A percentile compares a stretch with the other conserved stretches of the same genome.
phyloP scores from a whole-genome alignment of 2,888 invertebrate species.

The Aelia acuminata region DNA sequence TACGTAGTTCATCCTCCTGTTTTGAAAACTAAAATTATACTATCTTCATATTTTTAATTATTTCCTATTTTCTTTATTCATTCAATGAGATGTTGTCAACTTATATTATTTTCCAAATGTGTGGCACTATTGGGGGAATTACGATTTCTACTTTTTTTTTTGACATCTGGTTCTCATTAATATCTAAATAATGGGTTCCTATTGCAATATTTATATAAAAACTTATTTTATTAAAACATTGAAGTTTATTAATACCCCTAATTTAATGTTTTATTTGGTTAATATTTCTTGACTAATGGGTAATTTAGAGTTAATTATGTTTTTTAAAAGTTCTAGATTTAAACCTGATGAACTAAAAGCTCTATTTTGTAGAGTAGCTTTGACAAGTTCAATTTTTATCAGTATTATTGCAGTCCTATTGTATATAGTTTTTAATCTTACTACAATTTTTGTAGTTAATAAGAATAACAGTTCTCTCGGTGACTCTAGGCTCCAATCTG shows the following conservation, averaged over 20 bases:
- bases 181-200: neutral
- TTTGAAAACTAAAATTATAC: no score
- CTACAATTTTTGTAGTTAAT: neutral
- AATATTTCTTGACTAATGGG: constrained; percentile 38
- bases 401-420: constrained; percentile 4
- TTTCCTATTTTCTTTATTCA: no score
- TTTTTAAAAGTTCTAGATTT: constrained; percentile 11
- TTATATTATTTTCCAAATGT: neutral
- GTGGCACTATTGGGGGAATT: neutral
- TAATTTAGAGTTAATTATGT: constrained; percentile 6
- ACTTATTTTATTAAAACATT: neutral
- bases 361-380: neutral
- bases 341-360: neutral
- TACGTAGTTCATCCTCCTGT: no score
- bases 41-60: no score
- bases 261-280: neutral
- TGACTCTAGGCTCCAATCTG: constrained; percentile 23
- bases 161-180: neutral
- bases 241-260: neutral
- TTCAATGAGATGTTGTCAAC: neutral
- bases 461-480: neutral
- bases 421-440: neutral
- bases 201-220: neutral
- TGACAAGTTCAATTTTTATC: constrained; percentile 21
- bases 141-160: neutral